phyloP scores from a whole-genome alignment of 1,140 invertebrate genomes.

The Anastatus disparis region DNA sequence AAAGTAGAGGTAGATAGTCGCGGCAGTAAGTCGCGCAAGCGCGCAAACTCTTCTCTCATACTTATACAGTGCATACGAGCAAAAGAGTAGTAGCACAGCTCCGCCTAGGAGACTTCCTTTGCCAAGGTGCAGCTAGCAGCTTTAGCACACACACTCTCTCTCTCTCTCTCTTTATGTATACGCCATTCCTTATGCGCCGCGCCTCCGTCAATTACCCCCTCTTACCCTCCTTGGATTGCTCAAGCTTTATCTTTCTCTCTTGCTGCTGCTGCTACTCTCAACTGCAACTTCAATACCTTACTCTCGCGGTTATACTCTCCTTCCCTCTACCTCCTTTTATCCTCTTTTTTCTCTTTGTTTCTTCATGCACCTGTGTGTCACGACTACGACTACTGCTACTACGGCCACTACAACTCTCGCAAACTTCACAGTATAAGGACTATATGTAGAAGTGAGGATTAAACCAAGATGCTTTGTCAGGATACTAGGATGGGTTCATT shows the following conservation, averaged over 20 bases:
- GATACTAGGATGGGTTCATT: not conserved
- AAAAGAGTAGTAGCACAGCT: slow-evolving; percentile 19
- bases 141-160: not conserved
- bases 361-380: slow-evolving; percentile 11
- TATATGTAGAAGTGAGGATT: not conserved
- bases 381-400: not conserved
- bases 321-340: too few species aligned
- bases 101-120: slow-evolving; percentile 14
- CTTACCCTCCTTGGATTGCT: not conserved
- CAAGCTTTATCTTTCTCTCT: not conserved
- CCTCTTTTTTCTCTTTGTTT: too few species aligned
- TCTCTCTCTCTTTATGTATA: not conserved
- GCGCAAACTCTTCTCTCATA: too few species aligned
- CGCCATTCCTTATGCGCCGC: slow-evolving; percentile 30
- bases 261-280: not conserved
- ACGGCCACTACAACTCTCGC: not conserved
- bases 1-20: too few species aligned
- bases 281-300: not conserved
- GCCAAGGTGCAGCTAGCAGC: not conserved
- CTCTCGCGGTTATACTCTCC: not conserved
- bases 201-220: slow-evolving; percentile 34
- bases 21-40: slow-evolving; percentile 36
- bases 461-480: slow-evolving; percentile 19
- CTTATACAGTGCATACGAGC: too few species aligned
- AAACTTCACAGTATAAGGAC: too few species aligned